Evolutionary conservation across 2,113 vertebrate genomes (phyloP).

Genomic region (Malurus elegans): DNA sequence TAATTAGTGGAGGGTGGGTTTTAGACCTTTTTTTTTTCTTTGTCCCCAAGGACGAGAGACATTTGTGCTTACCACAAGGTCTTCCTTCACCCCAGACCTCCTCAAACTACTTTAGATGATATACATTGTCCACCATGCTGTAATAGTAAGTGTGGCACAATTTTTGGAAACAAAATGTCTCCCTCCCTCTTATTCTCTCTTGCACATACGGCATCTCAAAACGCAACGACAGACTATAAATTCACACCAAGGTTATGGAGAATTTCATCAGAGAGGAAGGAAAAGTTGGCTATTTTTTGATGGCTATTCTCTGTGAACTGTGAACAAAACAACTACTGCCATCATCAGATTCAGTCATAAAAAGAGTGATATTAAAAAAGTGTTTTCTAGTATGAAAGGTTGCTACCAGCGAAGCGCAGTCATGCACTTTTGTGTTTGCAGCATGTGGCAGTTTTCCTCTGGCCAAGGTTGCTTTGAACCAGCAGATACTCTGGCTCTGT

Average conservation of each 20-base stretch:
- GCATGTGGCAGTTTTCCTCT: background rate
- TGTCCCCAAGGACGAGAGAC: background rate
- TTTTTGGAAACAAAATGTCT: constrained; percentile 4
- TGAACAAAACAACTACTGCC: constrained; percentile 12
- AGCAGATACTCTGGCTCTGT: background rate
- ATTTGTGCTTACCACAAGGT: background rate
- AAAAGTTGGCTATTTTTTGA: constrained; percentile 22
- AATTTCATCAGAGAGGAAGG: background rate
- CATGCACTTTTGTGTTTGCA: rapidly evolving
- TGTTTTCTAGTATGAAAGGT: background rate
- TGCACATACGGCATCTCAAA: constrained; percentile 6
- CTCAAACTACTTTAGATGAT: background rate
- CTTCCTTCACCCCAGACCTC: background rate
- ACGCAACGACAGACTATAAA: background rate
- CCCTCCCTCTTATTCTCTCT: background rate
- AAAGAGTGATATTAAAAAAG: background rate
- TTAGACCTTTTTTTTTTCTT: background rate
- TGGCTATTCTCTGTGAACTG: background rate
- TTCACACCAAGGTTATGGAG: constrained; percentile 51
- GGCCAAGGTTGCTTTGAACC: background rate
- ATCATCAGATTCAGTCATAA: background rate
- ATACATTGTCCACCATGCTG: background rate
- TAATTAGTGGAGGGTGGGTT: background rate
- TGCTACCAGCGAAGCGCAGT: background rate
- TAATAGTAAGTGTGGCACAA: background rate